Evolutionary conservation across 1,140 invertebrate species (phyloP).

Genomic region (Mya arenaria): DNA sequence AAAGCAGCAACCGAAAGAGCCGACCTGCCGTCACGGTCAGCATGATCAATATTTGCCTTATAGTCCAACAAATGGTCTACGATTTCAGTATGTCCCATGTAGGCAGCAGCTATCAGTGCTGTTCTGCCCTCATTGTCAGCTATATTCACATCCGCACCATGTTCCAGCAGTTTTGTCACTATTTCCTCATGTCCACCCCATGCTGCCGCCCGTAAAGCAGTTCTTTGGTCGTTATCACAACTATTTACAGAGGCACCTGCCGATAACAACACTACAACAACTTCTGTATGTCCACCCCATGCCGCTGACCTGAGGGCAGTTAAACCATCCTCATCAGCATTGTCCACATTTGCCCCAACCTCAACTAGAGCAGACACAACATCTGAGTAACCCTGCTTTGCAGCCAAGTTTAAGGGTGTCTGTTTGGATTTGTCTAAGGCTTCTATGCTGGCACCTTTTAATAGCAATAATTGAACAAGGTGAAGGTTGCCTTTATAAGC

Average conservation of each 20-base stretch:
- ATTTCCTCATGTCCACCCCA: conserved; percentile 97
- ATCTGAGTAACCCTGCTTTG: conserved; percentile 83
- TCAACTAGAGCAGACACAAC: conserved; percentile 79
- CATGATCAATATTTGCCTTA: conserved; percentile 78
- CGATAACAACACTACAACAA: conserved; percentile 88
- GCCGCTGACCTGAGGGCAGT: conserved; percentile 86
- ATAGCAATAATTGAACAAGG: conserved; percentile 87
- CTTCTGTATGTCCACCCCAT: conserved; percentile 92
- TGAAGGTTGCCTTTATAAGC: conserved; percentile 90
- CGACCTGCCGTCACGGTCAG: conserved; percentile 78
- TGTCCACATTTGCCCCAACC: conserved; percentile 77
- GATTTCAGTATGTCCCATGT: conserved; percentile 83
- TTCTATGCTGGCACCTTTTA: conserved; percentile 91
- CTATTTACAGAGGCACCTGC: conserved; percentile 91
- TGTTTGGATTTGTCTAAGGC: conserved; percentile 91
- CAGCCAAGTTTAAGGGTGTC: conserved; percentile 89
- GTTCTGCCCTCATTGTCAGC: conserved; percentile 93
- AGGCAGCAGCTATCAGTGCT: conserved; percentile 83
- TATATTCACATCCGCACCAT: conserved; percentile 88
- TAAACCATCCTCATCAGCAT: conserved; percentile 82
- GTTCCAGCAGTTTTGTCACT: conserved; percentile 91
- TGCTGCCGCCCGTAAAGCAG: conserved; percentile 94
- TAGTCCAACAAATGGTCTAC: conserved; percentile 80
- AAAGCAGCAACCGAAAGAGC: conserved; percentile 87
- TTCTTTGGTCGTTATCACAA: conserved; percentile 91